phyloP scores from a whole-genome alignment of 2,113 vertebrate species.

The Numenius arquata region DNA sequence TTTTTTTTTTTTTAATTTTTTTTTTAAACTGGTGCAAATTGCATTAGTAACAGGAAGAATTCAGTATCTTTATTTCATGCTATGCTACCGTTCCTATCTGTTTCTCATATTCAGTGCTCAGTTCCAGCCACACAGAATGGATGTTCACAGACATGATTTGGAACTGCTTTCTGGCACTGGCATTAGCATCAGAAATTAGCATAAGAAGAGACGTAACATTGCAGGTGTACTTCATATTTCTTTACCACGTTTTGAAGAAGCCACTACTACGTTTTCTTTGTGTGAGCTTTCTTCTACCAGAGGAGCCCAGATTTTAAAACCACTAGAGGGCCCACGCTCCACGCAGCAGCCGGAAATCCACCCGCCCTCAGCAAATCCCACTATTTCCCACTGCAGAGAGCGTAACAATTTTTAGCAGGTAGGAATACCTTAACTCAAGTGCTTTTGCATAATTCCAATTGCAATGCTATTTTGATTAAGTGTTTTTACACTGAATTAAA shows the following conservation, averaged over 20 bases:
- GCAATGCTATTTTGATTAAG: fast-evolving
- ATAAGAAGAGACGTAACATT: fast-evolving
- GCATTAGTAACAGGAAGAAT: not conserved
- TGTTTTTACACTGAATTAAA: not conserved
- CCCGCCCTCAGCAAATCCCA: too few relatives aligned
- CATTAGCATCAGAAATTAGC: fast-evolving
- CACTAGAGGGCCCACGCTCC: slow-evolving; percentile 67
- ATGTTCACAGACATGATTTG: fast-evolving
- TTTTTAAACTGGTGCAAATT: not conserved
- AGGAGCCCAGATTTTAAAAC: not conserved
- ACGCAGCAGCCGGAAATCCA: not conserved
- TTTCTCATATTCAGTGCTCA: not conserved
- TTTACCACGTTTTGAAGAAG: fast-evolving
- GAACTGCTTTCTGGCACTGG: not conserved
- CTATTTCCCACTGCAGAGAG: not conserved
- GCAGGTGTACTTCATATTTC: fast-evolving
- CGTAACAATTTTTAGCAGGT: not conserved
- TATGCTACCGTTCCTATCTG: fast-evolving
- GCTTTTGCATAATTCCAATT: not conserved
- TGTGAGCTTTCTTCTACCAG: not conserved
- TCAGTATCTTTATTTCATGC: not conserved
- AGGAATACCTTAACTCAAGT: not conserved
- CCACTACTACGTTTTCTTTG: not conserved
- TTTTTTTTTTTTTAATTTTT: not conserved
- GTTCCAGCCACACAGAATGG: fast-evolving